Evolutionary conservation across 1,140 invertebrate species (phyloP), one percentile per base, ranked within the genome.

Genomic region (Lepidurus couesii): DNA sequence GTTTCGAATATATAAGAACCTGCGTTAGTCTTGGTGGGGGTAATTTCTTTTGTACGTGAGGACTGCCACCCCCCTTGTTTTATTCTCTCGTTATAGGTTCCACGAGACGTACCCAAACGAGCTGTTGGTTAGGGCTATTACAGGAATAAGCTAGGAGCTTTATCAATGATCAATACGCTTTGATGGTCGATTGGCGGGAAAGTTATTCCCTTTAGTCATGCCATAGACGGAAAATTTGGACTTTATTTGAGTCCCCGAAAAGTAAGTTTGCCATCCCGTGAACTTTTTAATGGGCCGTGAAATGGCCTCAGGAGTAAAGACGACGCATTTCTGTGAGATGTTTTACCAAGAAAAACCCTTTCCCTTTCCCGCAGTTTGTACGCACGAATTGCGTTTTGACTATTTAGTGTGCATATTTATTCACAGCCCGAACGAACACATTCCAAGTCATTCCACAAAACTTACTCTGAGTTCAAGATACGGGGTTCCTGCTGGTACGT

Each of bases 151-250:
- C 53, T 65, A 13, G 53, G 16, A 6, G 53, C 53, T 65, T 65
- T 65, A 65, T 65, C 53, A 65, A 65, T 65, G 53, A 65, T 65
- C 53, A 65, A 65, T 65, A 65, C 53, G 53, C 53, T 21, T 65
- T 65, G 53, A 21, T 65, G 53, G 53, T 65, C 53, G 53, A 65
- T 65, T n/a, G 53, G n/a, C n/a, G n/a, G 53, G 53, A 65, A 65
- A 65, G 53, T 65, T 65, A 65, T 65, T 65, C 53, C 1, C 53
- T 65, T 65, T 9, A 65, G 16, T 65, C 53, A 65, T 21, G 53
- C 53, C 13, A 65, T 7, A 9, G 53, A n/a, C 53, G 21, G 34
- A 65, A 21, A 65, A 65, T 21, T 65, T 65, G 53, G n/a, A 13
- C 53, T 65, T 65, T 21, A 65, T 21, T 21, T 65, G n/a, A 16